A percentile compares a stretch with the other conserved stretches of the same genome.
Evolutionary conservation across 2,113 vertebrate species (phyloP).

Genomic region (Cynoglossus semilaevis): DNA sequence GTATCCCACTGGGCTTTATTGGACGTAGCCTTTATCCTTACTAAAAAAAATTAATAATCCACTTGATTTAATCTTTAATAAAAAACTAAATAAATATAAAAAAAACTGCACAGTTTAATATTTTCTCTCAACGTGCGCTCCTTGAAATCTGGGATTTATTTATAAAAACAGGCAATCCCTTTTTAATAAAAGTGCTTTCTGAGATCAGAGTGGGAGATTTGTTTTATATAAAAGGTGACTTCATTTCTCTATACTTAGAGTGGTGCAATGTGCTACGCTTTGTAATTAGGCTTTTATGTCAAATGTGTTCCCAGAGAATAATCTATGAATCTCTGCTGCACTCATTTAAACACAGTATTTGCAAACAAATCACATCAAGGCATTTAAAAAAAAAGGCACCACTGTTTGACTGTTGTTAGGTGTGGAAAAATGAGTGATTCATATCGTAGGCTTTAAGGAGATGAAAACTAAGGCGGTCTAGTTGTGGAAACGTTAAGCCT

Average conservation of each 20-base stretch:
- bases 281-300: too few species aligned
- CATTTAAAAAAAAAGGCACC: too few species aligned
- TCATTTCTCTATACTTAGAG: slow-evolving; percentile 1
- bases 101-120: slow-evolving; percentile 43
- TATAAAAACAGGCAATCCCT: slow-evolving; percentile 41
- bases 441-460: too few species aligned
- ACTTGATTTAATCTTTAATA: slow-evolving; percentile 53
- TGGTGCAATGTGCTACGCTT: not conserved
- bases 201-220: slow-evolving; percentile 25
- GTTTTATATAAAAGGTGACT: not conserved
- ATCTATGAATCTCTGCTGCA: too few species aligned
- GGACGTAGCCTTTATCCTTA: slow-evolving; percentile 12
- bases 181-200: slow-evolving; percentile 31
- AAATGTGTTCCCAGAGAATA: too few species aligned
- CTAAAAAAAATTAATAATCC: slow-evolving; percentile 49
- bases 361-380: too few species aligned
- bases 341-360: too few species aligned
- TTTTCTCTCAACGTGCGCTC: slow-evolving; percentile 37
- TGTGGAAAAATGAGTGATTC: too few species aligned
- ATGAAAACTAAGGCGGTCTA: too few species aligned
- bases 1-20: slow-evolving; percentile 13
- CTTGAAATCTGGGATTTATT: slow-evolving; percentile 16
- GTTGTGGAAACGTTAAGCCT: too few species aligned
- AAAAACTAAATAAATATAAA: slow-evolving; percentile 35
- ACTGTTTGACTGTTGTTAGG: too few species aligned